A percentile compares a stretch with the other conserved stretches of the same genome.
Conservation (phyloP, 2,797 vertebrate species). For the Esox masquinongy region DNA sequence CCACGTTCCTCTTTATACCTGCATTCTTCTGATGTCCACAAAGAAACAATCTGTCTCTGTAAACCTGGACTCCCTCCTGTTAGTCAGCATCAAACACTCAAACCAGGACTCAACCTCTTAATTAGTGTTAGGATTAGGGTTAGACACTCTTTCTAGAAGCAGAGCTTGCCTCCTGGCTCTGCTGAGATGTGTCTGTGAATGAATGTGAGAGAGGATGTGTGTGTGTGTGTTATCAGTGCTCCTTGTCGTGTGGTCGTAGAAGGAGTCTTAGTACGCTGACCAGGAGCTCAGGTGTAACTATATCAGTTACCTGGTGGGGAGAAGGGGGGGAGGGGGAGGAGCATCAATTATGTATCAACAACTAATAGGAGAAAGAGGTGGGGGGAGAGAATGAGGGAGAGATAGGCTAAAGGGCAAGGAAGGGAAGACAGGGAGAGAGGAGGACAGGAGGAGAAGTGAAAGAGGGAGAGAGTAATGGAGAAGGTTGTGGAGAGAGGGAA, state of each 20-base stretch:
- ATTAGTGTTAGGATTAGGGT: too few relatives aligned
- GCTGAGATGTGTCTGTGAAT: background rate
- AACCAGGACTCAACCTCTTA: too few relatives aligned
- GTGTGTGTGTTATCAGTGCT: background rate
- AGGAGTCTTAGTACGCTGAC: conserved; percentile 68
- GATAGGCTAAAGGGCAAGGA: background rate
- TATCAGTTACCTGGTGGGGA: conserved; percentile 64
- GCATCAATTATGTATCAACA: too few relatives aligned
- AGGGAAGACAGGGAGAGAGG: conserved; percentile 15
- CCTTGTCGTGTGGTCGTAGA: conserved; percentile 46
- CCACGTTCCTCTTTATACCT: background rate
- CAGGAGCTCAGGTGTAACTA: conserved; percentile 61
- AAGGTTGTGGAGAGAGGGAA: too few relatives aligned
- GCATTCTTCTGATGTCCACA: background rate
- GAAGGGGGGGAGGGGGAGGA: conserved; percentile 7
- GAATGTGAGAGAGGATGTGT: background rate
- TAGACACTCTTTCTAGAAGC: background rate
- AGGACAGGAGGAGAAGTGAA: conserved; percentile 21
- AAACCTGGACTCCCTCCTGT: background rate
- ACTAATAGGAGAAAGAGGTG: conserved; percentile 34
- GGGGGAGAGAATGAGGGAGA: conserved; percentile 31
- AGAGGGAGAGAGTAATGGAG: background rate
- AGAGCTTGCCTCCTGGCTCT: background rate
- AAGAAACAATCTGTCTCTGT: background rate
- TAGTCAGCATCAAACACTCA: background rate